Percentiles rank a stretch among this genome's conserved stretches.
These are phyloP conservation scores for Cyclopterus lumpus DNA, from an alignment of 2,797 vertebrate species.

Conservation along the genomic window DNA sequence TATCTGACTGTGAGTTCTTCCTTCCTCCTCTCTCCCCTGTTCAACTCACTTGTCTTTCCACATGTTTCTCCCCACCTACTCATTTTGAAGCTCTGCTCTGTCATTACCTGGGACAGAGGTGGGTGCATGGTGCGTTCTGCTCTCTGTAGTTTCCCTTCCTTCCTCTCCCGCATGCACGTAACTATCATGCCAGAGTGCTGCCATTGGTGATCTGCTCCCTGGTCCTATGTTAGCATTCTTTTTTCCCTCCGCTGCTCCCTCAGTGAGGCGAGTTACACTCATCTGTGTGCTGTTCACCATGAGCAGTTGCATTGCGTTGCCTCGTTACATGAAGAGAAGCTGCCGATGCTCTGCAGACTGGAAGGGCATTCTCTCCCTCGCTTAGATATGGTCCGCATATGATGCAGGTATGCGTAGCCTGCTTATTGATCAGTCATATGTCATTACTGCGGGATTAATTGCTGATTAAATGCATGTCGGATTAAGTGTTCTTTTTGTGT, in stretches of 20 bases:
- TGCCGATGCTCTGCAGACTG: conserved; percentile 48
- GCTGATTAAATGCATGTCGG: conserved; percentile 18
- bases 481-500: conserved; percentile 14
- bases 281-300: conserved; percentile 39
- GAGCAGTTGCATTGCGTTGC: conserved; percentile 36
- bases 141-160: conserved; percentile 65
- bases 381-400: conserved; percentile 40
- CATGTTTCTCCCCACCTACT: conserved; percentile 60
- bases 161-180: conserved; percentile 62
- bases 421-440: conserved; percentile 23
- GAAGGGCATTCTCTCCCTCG: conserved; percentile 42
- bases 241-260: conserved; percentile 37
- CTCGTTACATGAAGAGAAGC: conserved; percentile 50
- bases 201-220: conserved; percentile 43
- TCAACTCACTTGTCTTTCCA: conserved; percentile 70
- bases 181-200: conserved; percentile 14
- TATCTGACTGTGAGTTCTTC: conserved; percentile 56
- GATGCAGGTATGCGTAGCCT: conserved; percentile 16
- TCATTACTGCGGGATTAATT: conserved; percentile 33
- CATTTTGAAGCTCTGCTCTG: conserved; percentile 71
- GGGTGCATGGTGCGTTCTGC: conserved; percentile 44
- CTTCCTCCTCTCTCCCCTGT: conserved; percentile 49
- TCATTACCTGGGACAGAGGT: conserved; percentile 77
- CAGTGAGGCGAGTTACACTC: conserved; percentile 47
- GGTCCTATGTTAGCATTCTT: conserved; percentile 32